These are phyloP conservation scores for Drosophila ohnishii DNA, from an alignment of 1,140 invertebrate genomes.

Conservation along the genomic window DNA sequence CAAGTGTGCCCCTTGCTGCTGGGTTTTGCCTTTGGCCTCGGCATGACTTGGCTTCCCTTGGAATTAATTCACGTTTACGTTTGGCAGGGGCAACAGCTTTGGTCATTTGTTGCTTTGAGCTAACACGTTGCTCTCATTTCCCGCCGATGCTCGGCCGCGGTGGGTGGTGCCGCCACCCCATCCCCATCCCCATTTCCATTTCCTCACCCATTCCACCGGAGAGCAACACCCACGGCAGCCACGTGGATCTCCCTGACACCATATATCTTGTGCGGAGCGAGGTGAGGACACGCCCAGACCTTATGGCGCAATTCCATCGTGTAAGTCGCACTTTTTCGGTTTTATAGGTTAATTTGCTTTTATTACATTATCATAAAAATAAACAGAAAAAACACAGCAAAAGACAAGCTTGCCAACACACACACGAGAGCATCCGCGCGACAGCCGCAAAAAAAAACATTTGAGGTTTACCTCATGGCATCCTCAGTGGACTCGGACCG, in stretches of 20 bases:
- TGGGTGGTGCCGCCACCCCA: conserved; percentile 31
- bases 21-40: conserved; percentile 45
- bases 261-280: conserved; percentile 40
- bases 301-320: conserved; percentile 78
- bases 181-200: not conserved
- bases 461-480: conserved; percentile 66
- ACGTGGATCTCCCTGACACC: conserved; percentile 31
- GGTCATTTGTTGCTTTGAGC: conserved; percentile 73
- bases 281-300: conserved; percentile 73
- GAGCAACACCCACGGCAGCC: conserved; percentile 14
- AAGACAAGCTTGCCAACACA: conserved; percentile 46
- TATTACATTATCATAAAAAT: conserved; percentile 82
- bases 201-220: not conserved
- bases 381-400: conserved; percentile 44
- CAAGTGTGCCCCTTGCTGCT: conserved; percentile 26
- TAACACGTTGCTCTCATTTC: conserved; percentile 59
- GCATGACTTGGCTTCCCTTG: conserved; percentile 51
- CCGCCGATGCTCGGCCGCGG: conserved; percentile 22
- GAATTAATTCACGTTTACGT: conserved; percentile 57
- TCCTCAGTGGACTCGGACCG: conserved; percentile 25
- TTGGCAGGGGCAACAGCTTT: conserved; percentile 52
- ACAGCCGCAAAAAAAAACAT: conserved; percentile 50
- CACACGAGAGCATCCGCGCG: conserved; percentile 31
- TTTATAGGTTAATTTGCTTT: conserved; percentile 82
- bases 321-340: conserved; percentile 75